phyloP scores from a whole-genome alignment of 2,113 vertebrate genomes.

The Scopus umbretta region DNA sequence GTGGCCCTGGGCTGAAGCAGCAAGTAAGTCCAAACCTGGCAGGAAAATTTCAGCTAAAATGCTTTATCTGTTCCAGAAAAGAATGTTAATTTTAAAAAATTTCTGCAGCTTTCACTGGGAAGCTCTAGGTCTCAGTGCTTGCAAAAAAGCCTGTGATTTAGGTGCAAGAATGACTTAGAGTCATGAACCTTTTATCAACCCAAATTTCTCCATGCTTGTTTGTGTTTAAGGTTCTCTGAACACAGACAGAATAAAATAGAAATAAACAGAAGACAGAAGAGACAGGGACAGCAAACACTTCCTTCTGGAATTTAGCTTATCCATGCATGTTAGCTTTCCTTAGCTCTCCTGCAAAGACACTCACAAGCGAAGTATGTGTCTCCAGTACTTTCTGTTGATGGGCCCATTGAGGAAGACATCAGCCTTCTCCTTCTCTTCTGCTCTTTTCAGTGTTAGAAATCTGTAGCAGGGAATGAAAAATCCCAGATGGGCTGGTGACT shows the following conservation, averaged over 20 bases:
- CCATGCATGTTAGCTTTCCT: neutral
- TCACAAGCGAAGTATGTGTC: neutral
- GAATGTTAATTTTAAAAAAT: neutral
- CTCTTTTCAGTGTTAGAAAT: neutral
- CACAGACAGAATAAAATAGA: neutral
- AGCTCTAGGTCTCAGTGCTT: neutral
- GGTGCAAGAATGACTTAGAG: neutral
- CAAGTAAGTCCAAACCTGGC: neutral
- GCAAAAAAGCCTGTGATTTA: neutral
- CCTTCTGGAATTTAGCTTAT: neutral
- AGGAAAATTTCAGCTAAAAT: neutral
- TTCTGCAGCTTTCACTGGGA: neutral
- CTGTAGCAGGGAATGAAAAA: neutral
- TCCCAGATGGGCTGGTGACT: neutral
- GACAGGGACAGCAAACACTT: neutral
- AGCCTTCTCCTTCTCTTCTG: neutral
- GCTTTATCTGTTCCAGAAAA: neutral
- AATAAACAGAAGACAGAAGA: neutral
- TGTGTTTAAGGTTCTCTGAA: neutral
- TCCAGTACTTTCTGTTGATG: neutral
- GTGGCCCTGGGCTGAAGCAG: neutral
- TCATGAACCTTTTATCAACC: neutral
- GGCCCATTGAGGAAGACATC: neutral
- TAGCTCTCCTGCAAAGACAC: neutral
- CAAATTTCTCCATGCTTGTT: neutral